Evolutionary conservation across 2,113 vertebrate species (phyloP).

Genomic region (Alaudala cheleensis): DNA sequence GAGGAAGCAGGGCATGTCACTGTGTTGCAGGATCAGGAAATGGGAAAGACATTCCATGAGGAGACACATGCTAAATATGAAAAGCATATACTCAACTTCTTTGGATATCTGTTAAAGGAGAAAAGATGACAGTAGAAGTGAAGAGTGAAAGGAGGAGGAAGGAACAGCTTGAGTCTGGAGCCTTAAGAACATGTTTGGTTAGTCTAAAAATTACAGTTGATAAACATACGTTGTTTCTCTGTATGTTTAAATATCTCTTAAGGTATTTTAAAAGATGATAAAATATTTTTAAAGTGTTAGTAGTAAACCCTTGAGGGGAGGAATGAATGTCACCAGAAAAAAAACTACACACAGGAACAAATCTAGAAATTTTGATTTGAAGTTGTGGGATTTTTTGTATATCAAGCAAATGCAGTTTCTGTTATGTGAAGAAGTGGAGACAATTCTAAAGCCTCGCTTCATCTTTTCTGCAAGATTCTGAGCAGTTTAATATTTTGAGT

Average conservation of each 20-base stretch:
- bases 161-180: neutral
- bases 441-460: neutral
- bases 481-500: neutral
- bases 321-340: neutral
- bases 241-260: neutral
- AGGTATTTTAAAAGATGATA: neutral
- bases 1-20: neutral
- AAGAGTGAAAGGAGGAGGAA: neutral
- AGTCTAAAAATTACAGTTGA: neutral
- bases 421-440: neutral
- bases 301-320: neutral
- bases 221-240: neutral
- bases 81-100: neutral
- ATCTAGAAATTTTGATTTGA: neutral
- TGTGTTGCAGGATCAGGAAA: neutral
- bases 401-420: neutral
- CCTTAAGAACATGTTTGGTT: neutral
- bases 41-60: neutral
- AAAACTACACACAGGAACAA: neutral
- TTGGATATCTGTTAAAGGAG: neutral
- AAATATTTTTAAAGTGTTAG: neutral
- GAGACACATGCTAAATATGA: neutral
- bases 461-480: neutral
- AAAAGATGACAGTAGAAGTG: neutral
- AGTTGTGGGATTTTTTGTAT: neutral